Evolutionary conservation across 2,888 invertebrate genomes (phyloP).

Genomic region (Cheilosia urbana): DNA sequence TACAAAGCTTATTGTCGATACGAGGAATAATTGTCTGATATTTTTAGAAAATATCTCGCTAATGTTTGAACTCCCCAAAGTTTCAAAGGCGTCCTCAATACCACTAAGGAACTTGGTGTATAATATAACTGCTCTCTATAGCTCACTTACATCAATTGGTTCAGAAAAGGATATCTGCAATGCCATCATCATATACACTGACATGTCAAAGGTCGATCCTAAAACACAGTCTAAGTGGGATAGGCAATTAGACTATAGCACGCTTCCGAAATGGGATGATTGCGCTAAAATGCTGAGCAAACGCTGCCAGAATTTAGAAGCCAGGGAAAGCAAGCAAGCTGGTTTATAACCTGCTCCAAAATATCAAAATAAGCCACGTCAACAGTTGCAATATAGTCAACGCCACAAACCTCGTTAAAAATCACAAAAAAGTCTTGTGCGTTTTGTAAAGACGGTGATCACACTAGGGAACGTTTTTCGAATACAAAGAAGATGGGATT

Average conservation of each 20-base stretch:
- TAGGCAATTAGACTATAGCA: slow-evolving; percentile 45
- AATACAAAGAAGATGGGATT: slow-evolving; percentile 23
- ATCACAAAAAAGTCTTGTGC: slow-evolving; percentile 4
- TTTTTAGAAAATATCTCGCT: not conserved
- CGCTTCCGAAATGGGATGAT: slow-evolving; percentile 43
- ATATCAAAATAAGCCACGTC: not conserved
- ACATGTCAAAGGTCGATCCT: slow-evolving; percentile 43
- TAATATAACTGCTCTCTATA: not conserved
- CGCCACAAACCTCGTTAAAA: slow-evolving; percentile 5
- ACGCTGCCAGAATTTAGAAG: slow-evolving; percentile 55
- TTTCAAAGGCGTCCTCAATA: not conserved
- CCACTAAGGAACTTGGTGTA: not conserved
- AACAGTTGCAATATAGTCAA: not conserved
- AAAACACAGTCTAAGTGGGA: slow-evolving; percentile 60
- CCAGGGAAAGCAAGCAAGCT: slow-evolving; percentile 6
- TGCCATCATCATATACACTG: too few species aligned
- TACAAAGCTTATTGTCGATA: not conserved
- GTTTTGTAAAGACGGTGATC: slow-evolving; percentile 16
- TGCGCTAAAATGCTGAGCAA: slow-evolving; percentile 40
- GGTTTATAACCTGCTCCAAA: not conserved
- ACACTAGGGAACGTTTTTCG: slow-evolving; percentile 18
- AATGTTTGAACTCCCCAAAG: not conserved
- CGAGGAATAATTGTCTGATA: not conserved
- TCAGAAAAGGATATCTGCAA: not conserved
- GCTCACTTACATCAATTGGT: not conserved